Base-by-base conservation (phyloP, 2,888 invertebrate genomes). In the Luperina nickerlii region DNA sequence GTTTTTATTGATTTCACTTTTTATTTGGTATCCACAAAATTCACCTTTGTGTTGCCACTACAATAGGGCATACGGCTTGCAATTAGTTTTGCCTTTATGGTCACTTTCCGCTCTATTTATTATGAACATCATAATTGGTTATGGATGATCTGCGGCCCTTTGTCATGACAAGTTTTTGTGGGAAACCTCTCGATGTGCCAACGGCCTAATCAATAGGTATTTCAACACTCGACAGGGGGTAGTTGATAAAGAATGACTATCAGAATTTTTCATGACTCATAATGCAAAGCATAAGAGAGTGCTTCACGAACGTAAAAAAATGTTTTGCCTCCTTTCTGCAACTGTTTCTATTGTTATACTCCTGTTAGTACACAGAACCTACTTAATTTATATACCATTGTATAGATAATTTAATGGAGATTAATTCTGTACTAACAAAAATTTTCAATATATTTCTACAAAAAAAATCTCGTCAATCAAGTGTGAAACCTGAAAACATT, bases 41-140 rank as follows among this genome's bases (percentile, higher is more conserved):
- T 63, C 62, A 72, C 68, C 71, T 79, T 84, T 87, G 69, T 85
- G 20, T 66, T 45, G 11, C 13, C n/a, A 60, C 24, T 38, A 85
- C 75, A 88, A 86, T 81, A 62, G 70, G 54, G 32, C 63, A 76
- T 81, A 57, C 63, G 78, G 45, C 51, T 76, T 78, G 70, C 73
- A 82, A 89, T 92, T 89, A 81, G 90, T 86, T 63, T 66, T 83
- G 89, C 88, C 86, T 86, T 90, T 90, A 87, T 90, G 68, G 42
- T 65, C 38, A 71, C 76, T 92, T 91, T 88, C 91, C 87, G 94
- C 91, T 92, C 92, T 88, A 92, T 68, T 93, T 90, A 79, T 54
- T 72, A 48, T 82, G 81, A 75, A 85, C 87, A 82, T 84, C 79
- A 87, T 81, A 81, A 88, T 90, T 90, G 67, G 90, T 79, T 89